phyloP scores from a whole-genome alignment of 2,888 invertebrate species.

The Achlya flavicornis region DNA sequence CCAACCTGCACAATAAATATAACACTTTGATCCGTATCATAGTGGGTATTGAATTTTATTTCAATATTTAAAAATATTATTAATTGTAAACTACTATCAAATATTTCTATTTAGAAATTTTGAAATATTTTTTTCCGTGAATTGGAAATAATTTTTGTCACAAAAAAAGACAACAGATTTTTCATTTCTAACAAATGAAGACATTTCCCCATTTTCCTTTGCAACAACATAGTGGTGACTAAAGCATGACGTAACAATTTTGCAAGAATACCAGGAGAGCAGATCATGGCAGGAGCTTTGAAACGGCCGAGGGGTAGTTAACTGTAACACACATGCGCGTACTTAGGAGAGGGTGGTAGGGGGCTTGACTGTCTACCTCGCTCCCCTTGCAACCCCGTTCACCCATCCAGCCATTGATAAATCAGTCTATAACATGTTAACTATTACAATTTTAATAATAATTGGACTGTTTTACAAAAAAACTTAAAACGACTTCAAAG shows the following conservation, averaged over 20 bases:
- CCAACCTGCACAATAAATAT: not conserved
- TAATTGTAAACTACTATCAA: no score
- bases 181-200: no score
- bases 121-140: no score
- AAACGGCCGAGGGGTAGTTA: constrained; percentile 2
- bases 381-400: not conserved
- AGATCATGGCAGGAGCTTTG: constrained; percentile 37
- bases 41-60: no score
- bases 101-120: no score
- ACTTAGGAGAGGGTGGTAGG: not conserved
- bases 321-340: not conserved
- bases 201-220: no score
- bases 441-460: not conserved
- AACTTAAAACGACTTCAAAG: no score
- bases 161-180: no score
- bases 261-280: constrained; percentile 56
- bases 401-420: not conserved
- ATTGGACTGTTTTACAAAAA: no score
- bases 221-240: constrained; percentile 25
- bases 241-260: constrained; percentile 64
- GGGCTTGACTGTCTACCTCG: not conserved
- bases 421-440: not conserved
- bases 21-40: not conserved
- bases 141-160: no score
- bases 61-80: no score